These are phyloP conservation scores for Clytia hemisphaerica DNA, from an alignment of 30 jellyfish, hydroid and myxozoan genomes.

Conservation along the genomic window DNA sequence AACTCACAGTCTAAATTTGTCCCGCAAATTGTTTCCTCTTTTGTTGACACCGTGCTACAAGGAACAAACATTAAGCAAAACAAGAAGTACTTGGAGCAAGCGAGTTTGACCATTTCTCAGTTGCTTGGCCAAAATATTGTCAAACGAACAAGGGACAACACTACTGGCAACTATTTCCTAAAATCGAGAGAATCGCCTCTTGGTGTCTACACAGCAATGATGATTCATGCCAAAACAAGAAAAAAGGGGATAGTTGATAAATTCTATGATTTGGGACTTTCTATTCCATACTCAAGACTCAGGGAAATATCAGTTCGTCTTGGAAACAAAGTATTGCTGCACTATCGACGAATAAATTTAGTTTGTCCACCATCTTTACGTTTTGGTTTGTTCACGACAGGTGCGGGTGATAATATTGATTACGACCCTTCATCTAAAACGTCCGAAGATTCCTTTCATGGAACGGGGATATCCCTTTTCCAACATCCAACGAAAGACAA, in stretches of 20 bases:
- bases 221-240: slow-evolving; percentile 14
- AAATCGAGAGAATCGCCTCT: slow-evolving; percentile 15
- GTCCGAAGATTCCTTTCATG: slow-evolving; percentile 45
- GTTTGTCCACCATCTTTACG: slow-evolving; percentile 42
- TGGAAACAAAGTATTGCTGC: background rate
- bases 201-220: slow-evolving; percentile 2
- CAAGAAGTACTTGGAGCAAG: background rate
- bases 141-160: background rate
- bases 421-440: slow-evolving; percentile 40
- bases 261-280: background rate
- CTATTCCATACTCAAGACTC: background rate
- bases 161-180: background rate
- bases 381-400: slow-evolving; percentile 26
- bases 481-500: slow-evolving; percentile 41
- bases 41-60: background rate
- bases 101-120: slow-evolving; percentile 34
- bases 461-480: slow-evolving; percentile 39
- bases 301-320: background rate
- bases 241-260: background rate
- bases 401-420: slow-evolving; percentile 50
- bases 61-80: slow-evolving; percentile 16
- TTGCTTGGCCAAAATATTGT: slow-evolving; percentile 5
- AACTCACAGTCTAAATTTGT: background rate
- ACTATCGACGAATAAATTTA: slow-evolving; percentile 1
- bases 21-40: background rate